Percentiles rank a stretch among this genome's conserved stretches.
phyloP scores from a whole-genome alignment of 2,797 vertebrate genomes.

The Takifugu ocellatus region DNA sequence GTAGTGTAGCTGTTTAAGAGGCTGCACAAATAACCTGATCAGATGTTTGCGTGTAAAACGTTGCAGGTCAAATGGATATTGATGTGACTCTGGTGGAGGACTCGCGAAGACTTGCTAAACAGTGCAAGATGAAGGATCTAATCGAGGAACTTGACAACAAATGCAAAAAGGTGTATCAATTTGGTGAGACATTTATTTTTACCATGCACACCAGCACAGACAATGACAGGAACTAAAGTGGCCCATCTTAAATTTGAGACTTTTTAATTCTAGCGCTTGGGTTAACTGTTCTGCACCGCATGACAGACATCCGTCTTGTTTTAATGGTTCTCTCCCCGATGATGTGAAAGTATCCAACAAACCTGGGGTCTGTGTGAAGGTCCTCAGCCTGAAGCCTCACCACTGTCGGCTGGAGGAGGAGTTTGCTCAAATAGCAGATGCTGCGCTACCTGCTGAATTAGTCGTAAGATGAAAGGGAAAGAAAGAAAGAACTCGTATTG shows the following conservation, averaged over 20 bases:
- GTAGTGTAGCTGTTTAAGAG: too few relatives aligned
- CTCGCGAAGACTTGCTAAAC: conserved; percentile 90
- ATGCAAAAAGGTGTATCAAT: conserved; percentile 91
- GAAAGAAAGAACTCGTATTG: not conserved
- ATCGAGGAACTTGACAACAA: conserved; percentile 91
- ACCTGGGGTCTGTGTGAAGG: conserved; percentile 93
- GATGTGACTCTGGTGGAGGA: conserved; percentile 90
- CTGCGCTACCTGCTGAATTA: conserved; percentile 86
- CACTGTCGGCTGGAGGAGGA: conserved; percentile 87
- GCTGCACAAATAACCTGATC: too few relatives aligned
- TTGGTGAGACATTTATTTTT: conserved; percentile 75
- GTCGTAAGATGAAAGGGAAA: conserved; percentile 66
- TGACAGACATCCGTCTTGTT: not conserved
- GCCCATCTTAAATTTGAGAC: too few relatives aligned
- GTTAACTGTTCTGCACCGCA: not conserved
- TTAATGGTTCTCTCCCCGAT: not conserved
- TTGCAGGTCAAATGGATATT: conserved; percentile 85
- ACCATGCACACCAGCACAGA: not conserved
- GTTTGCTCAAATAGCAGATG: conserved; percentile 88
- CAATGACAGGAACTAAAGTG: too few relatives aligned
- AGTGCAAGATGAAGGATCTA: conserved; percentile 89
- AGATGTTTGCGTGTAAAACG: not conserved
- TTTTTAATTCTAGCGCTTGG: not conserved
- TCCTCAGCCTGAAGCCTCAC: conserved; percentile 88
- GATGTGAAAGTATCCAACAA: conserved; percentile 85